Evolutionary conservation across 2,113 vertebrate genomes (phyloP).

Genomic region (Apteryx mantelli): DNA sequence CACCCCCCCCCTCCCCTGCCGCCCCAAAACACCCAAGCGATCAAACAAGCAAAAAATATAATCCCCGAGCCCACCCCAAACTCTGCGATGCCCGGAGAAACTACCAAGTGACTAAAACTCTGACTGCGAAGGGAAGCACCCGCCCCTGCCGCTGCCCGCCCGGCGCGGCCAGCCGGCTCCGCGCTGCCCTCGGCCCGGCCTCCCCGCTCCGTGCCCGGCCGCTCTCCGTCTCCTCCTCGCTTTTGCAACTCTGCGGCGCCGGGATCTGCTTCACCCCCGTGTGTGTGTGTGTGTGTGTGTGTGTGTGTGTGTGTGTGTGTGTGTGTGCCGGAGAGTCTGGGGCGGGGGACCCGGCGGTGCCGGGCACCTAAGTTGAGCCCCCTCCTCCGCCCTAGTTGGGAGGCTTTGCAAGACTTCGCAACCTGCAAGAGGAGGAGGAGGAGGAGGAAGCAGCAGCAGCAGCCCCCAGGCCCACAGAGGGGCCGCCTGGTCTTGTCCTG

Average conservation of each 20-base stretch:
- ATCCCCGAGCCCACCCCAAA: neutral
- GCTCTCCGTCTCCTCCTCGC: neutral
- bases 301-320: too few relatives aligned
- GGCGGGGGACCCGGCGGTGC: neutral
- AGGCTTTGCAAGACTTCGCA: neutral
- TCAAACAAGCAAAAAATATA: neutral
- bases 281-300: neutral
- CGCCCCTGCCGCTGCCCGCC: neutral
- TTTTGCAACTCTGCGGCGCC: neutral
- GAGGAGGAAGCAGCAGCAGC: neutral
- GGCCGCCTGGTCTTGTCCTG: neutral
- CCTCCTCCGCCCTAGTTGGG: neutral
- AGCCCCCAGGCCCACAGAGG: neutral
- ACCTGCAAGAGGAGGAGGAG: neutral
- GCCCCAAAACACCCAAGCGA: neutral
- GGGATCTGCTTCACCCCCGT: neutral
- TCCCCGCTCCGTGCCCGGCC: neutral
- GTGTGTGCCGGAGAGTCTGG: neutral
- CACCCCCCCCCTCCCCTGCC: neutral
- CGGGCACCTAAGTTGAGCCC: neutral
- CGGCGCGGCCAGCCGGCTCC: too few relatives aligned
- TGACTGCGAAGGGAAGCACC: neutral
- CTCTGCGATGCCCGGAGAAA: neutral
- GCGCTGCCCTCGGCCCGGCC: neutral
- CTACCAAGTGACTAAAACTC: slow-evolving; percentile 7